Percentiles rank a stretch among this genome's conserved stretches.
Evolutionary conservation across 2,113 vertebrate genomes (phyloP).

Genomic region (Misgurnus mizolepis): DNA sequence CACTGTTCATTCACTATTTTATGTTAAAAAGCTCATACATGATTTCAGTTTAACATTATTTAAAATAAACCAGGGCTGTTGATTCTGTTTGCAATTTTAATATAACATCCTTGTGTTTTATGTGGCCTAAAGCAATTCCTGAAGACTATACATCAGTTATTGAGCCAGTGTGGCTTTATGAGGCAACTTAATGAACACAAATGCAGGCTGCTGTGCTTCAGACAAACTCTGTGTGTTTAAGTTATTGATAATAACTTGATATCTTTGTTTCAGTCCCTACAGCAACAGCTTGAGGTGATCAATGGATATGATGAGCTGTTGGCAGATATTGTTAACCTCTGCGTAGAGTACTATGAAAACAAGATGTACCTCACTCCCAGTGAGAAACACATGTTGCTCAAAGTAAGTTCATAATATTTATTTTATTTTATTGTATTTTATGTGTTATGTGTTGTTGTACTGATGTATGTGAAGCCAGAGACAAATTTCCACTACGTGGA

Average conservation of each 20-base stretch:
- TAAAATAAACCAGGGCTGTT: too few species aligned
- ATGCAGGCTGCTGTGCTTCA: not conserved
- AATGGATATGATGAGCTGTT: slow-evolving; percentile 94
- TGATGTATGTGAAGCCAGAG: too few species aligned
- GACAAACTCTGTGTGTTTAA: not conserved
- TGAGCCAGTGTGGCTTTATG: not conserved
- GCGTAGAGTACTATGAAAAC: slow-evolving; percentile 96
- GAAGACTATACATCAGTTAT: not conserved
- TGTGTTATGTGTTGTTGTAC: too few species aligned
- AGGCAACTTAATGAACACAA: not conserved
- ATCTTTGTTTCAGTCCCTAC: slow-evolving; percentile 81
- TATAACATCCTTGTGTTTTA: not conserved
- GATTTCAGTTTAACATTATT: too few species aligned
- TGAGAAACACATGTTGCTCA: slow-evolving; percentile 97
- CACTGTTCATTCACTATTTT: too few species aligned
- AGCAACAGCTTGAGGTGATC: slow-evolving; percentile 97
- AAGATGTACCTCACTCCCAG: slow-evolving; percentile 96
- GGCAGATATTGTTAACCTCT: slow-evolving; percentile 97
- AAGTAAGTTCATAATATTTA: slow-evolving; percentile 72
- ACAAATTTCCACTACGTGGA: too few species aligned
- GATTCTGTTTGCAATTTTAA: not conserved
- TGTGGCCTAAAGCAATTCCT: not conserved
- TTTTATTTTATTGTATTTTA: too few species aligned
- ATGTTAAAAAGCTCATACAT: too few species aligned
- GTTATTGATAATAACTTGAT: not conserved